Conservation (phyloP, 2,113 vertebrate species). For the Bostrychus sinensis region DNA sequence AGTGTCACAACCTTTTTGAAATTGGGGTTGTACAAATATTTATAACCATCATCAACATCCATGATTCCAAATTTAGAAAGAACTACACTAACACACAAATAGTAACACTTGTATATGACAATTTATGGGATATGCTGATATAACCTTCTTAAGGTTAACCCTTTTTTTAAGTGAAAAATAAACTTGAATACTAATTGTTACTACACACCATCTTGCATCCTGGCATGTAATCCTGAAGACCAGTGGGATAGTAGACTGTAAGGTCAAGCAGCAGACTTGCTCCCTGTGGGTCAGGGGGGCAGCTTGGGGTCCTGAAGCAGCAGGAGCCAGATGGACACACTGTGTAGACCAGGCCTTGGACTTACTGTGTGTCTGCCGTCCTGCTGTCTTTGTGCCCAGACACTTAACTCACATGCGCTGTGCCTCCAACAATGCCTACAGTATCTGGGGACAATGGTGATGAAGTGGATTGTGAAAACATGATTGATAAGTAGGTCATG, state of each 20-base stretch:
- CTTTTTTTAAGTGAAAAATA: no score
- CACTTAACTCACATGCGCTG: constrained; percentile 58
- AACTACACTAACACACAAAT: no score
- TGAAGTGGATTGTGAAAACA: constrained; percentile 68
- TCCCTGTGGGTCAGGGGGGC: constrained; percentile 7
- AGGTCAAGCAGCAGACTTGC: constrained; percentile 12
- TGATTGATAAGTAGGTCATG: constrained; percentile 80
- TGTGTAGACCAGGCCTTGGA: constrained; percentile 31
- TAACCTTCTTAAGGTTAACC: no score
- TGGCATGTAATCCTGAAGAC: not conserved
- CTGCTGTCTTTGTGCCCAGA: constrained; percentile 39
- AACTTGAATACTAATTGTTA: no score
- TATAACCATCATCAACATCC: no score
- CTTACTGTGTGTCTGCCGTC: constrained; percentile 32
- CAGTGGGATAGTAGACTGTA: not conserved
- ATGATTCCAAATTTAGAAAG: no score
- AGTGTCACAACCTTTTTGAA: no score
- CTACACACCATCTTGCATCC: no score
- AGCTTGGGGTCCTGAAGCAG: constrained; percentile 22
- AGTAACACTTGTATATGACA: no score
- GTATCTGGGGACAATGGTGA: constrained; percentile 69
- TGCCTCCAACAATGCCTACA: constrained; percentile 69
- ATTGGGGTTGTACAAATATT: no score
- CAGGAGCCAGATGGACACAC: constrained; percentile 21
- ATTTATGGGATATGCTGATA: no score